Evolutionary conservation across 1,140 invertebrate species (phyloP), one percentile per base, ranked within the genome.

Genomic region (Heliconius melpomene): DNA sequence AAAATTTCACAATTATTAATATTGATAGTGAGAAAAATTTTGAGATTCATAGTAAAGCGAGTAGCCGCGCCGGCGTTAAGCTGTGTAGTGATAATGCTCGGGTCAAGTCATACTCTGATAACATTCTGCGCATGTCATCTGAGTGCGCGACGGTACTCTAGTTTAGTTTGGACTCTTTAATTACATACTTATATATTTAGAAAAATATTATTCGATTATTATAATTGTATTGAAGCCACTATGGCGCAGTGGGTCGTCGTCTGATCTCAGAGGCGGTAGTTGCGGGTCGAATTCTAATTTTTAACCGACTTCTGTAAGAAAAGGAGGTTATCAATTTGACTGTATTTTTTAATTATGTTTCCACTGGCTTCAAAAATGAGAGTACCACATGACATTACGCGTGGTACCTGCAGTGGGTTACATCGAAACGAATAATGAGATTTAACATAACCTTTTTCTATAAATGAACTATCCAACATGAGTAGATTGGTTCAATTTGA

Each of bases 111-210:
- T 77, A 75, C 66, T 36, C 32, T 84, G 84, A 87, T 86, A 85
- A 86, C 71, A 82, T 83, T 85, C 86, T 86, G 87, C 85, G 87
- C 86, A 89, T 87, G 88, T 85, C 85, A 85, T 80, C 75, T 76
- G 74, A 78, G 60, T 71, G 75, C 57, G 46, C 52, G 46, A 60
- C 74, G 36, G 11, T 60, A 54, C 32, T 18, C 60, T 60, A 76
- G n/a, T 60, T 75, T 75, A 38, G 57, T 66, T 76, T 76, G 11
- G 18, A 40, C 8, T 36, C 7, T n/a, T 57, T 36, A 23, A 11
- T 38, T 75, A 60, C 23, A 72, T n/a, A 72, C 32, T 72, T 36
- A 72, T n/a, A 38, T 38, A 16, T n/a, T 40, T 72, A 38, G 38
- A 72, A 66, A 60, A 66, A 29, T 26, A 66, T 66, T 26, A 13